These are phyloP conservation scores for Ammodytes dubius DNA, from an alignment of 2,113 vertebrate species.

Conservation along the genomic window DNA sequence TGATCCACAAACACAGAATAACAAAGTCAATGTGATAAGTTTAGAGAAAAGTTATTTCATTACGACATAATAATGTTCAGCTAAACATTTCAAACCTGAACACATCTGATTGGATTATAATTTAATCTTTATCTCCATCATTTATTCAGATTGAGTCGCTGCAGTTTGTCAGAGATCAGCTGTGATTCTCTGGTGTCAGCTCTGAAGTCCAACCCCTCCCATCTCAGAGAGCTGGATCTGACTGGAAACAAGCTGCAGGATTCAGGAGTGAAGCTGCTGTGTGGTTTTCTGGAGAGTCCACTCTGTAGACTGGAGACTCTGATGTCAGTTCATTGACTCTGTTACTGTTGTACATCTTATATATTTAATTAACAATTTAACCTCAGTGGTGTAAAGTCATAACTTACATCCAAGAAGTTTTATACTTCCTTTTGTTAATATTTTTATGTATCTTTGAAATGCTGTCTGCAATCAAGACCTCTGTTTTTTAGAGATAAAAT, in stretches of 20 bases:
- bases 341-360: too few species aligned
- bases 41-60: background rate
- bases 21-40: background rate
- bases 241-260: too few species aligned
- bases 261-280: too few species aligned
- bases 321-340: conserved; percentile 1
- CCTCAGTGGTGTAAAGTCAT: background rate
- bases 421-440: too few species aligned
- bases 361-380: background rate
- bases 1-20: background rate
- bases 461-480: too few species aligned
- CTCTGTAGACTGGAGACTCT: background rate
- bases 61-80: too few species aligned
- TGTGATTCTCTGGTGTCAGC: background rate
- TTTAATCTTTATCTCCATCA: background rate
- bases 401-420: background rate
- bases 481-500: background rate
- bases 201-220: background rate
- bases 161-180: background rate
- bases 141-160: background rate
- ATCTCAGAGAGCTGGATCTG: background rate
- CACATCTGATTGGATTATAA: too few species aligned
- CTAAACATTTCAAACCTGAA: background rate
- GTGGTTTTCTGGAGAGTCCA: conserved; percentile 5
- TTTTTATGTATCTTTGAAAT: too few species aligned